Evolutionary conservation across 1,140 invertebrate species (phyloP), one percentile per base, ranked within the genome.

Genomic region (Melipona quadrifasciata): DNA sequence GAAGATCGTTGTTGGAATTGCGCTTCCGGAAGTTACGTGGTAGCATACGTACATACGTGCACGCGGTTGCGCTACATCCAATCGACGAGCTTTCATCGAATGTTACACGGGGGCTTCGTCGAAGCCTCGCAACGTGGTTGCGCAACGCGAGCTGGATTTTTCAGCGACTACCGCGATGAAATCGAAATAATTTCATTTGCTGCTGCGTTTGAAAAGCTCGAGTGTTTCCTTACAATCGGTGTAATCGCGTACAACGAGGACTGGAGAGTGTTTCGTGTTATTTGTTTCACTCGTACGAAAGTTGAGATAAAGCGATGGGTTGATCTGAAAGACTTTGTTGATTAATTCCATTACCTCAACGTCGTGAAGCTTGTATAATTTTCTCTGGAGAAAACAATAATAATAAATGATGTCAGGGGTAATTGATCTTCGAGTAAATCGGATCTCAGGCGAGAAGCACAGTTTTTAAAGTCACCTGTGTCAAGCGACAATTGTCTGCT

Each of bases 1-100:
- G 55, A 64, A 47, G 55, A 81, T 81, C 57, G 27, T 58, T 61
- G 39, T 74, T 73, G 14, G 19, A 17, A 61, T 53, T 17, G 70
- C 53, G 53, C 27, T 68, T 68, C 17, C n/a, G 27, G 6, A 64
- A 68, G 67, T 68, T 11, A 51, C 39, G n/a, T 77, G 27, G n/a
- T n/a, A n/a, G 21, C 24, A 58, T 11, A 17, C 2, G n/a, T 65
- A 19, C 14, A 1, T 65, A 34, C 17, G 19, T 5, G 10, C 34
- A 68, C 31, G 11, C 12, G 12, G 11, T 34, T n/a, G 24, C 61
- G 16, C 55, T 21, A 57, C 8, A 17, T 57, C 10, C 16, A 39
- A 55, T 55, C 65, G 19, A 24, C 21, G 27, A 27, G 19, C 19
- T 68, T 34, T 34, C n/a, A 8, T 34, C 17, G 65, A 67, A 67